Percentiles rank a stretch among this genome's conserved stretches.
These are phyloP conservation scores for Atherinosoma microstoma DNA, from an alignment of 2,797 vertebrate genomes.

Conservation along the genomic window DNA sequence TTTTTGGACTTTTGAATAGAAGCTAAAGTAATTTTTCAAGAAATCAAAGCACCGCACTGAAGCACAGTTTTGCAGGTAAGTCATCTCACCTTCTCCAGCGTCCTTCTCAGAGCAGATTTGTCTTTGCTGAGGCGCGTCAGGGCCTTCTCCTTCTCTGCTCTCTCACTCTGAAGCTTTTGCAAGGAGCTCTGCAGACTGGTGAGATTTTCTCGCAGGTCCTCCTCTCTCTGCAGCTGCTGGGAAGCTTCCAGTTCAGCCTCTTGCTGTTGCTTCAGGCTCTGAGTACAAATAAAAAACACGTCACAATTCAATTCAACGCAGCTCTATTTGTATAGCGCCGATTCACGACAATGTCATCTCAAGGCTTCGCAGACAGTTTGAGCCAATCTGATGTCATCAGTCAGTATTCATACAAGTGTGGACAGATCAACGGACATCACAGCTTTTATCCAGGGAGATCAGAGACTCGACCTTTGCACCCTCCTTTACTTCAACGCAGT, in stretches of 20 bases:
- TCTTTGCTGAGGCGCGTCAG: constrained; percentile 78
- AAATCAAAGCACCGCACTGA: not conserved
- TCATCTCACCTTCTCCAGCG: constrained; percentile 82
- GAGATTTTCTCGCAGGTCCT: constrained; percentile 73
- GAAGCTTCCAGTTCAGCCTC: constrained; percentile 70
- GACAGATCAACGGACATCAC: too few relatives aligned
- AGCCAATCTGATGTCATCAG: too few relatives aligned
- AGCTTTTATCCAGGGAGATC: too few relatives aligned
- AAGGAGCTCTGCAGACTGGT: constrained; percentile 70
- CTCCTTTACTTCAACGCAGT: constrained; percentile 1
- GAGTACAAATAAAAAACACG: constrained; percentile 18
- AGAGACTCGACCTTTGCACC: not conserved
- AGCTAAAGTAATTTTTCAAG: not conserved
- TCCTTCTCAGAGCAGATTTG: constrained; percentile 78
- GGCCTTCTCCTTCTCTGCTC: constrained; percentile 74
- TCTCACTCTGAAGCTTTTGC: constrained; percentile 75
- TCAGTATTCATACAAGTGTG: too few relatives aligned
- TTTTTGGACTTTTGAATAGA: not conserved
- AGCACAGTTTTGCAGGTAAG: not conserved
- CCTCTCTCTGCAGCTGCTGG: constrained; percentile 70
- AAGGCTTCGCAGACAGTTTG: too few relatives aligned
- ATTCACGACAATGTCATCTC: too few relatives aligned
- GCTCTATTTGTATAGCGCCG: too few relatives aligned
- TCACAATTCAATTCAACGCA: constrained; percentile 12
- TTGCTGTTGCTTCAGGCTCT: constrained; percentile 78